Percentiles rank a stretch among this genome's conserved stretches.
Conservation (phyloP, 2,888 invertebrate genomes). For the Bembecia ichneumoniformis region DNA sequence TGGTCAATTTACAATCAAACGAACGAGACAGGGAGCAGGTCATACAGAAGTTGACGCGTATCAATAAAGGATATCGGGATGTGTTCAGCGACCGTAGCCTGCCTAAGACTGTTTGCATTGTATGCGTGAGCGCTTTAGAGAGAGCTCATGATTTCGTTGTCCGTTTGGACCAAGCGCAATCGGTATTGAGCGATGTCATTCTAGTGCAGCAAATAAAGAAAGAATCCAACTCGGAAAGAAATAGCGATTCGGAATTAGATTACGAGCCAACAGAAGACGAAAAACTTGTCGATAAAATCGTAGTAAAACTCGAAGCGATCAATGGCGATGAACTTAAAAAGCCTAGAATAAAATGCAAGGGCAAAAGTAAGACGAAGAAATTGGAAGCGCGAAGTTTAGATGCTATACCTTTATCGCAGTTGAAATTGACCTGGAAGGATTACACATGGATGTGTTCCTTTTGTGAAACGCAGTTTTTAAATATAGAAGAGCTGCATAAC, state of each 20-base stretch:
- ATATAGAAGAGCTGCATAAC: conserved; percentile 49
- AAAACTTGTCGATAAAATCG: conserved; percentile 8
- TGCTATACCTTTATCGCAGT: conserved; percentile 26
- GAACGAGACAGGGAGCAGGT: conserved; percentile 22
- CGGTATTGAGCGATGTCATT: conserved; percentile 18
- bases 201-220: conserved; percentile 25
- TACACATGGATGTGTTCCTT: conserved; percentile 44
- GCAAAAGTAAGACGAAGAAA: background rate
- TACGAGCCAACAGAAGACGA: conserved; percentile 7
- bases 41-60: conserved; percentile 25
- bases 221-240: conserved; percentile 11
- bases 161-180: conserved; percentile 36
- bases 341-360: conserved; percentile 7
- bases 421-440: conserved; percentile 42
- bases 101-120: conserved; percentile 39
- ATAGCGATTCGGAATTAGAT: background rate
- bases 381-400: conserved; percentile 12
- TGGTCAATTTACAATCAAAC: conserved; percentile 27
- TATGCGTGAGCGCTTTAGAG: conserved; percentile 32
- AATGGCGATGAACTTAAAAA: background rate
- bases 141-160: conserved; percentile 36
- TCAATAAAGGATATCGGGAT: conserved; percentile 28
- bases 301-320: conserved; percentile 15
- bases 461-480: conserved; percentile 39
- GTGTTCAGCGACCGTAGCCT: conserved; percentile 22